Conservation (phyloP, 2,113 vertebrate genomes). For the Actinemys pallida region DNA sequence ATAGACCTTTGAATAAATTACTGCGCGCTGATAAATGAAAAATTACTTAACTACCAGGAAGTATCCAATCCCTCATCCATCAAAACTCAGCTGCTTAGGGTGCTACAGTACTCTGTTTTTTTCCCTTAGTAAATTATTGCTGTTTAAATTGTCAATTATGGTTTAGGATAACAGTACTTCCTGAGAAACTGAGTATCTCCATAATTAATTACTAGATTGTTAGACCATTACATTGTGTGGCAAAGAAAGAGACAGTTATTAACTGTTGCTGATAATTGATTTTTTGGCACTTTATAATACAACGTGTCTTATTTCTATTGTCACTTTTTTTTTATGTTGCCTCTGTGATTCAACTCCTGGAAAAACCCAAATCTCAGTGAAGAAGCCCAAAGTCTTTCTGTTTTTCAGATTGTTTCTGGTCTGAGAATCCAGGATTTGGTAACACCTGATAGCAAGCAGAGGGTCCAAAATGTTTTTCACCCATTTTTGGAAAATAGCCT, state of each 20-base stretch:
- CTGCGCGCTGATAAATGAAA: slow-evolving; percentile 34
- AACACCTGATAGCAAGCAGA: background rate
- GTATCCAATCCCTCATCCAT: slow-evolving; percentile 47
- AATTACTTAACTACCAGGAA: slow-evolving; percentile 35
- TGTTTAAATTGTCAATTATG: slow-evolving; percentile 38
- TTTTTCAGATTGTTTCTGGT: background rate
- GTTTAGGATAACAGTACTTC: slow-evolving; percentile 36
- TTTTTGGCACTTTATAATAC: background rate
- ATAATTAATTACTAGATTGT: slow-evolving; percentile 8
- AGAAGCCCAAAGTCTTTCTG: background rate
- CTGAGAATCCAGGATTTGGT: background rate
- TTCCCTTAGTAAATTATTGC: slow-evolving; percentile 36
- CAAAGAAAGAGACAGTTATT: background rate
- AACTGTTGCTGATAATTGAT: background rate
- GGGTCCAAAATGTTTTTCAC: background rate
- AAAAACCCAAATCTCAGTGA: background rate
- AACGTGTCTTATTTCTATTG: background rate
- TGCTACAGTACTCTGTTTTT: background rate
- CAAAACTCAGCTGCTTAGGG: slow-evolving; percentile 33
- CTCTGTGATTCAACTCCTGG: background rate
- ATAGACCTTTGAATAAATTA: slow-evolving; percentile 32
- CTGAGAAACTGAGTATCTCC: background rate
- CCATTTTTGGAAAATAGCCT: background rate
- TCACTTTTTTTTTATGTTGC: background rate
- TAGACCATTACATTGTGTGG: slow-evolving; percentile 7